Percentiles rank a stretch among this genome's conserved stretches.
Conservation (phyloP, 2,113 vertebrate species). For the Sinocyclocheilus anshuiensis region DNA sequence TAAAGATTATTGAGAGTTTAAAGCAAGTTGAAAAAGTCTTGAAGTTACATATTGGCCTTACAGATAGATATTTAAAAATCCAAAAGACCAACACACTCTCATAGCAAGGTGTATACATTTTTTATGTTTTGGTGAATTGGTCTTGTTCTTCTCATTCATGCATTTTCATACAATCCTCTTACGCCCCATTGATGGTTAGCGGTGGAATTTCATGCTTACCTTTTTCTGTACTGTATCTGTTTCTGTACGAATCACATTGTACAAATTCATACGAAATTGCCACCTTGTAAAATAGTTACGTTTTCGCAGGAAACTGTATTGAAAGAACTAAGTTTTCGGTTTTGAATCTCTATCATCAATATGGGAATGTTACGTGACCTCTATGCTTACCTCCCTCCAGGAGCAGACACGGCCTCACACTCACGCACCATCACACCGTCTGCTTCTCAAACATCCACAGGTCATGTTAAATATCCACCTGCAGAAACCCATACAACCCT, state of each 20-base stretch:
- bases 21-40: not conserved
- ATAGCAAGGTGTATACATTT: not conserved
- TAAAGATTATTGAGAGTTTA: not conserved
- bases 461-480: constrained; percentile 11
- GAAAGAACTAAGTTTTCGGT: not conserved
- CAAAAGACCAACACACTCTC: not conserved
- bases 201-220: not conserved
- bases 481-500: constrained; percentile 22
- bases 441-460: not conserved
- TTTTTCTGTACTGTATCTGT: not conserved
- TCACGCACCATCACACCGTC: constrained; percentile 60
- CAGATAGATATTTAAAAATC: not conserved
- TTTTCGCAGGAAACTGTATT: not conserved
- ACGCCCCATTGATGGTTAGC: not conserved
- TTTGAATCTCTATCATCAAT: constrained; percentile 12
- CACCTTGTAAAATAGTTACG: not conserved
- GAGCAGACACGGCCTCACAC: constrained; percentile 55
- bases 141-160: not conserved
- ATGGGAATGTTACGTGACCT: constrained; percentile 50
- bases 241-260: not conserved
- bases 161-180: not conserved
- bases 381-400: constrained; percentile 53
- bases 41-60: not conserved
- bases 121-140: not conserved
- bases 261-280: not conserved